Percentiles rank a stretch among this genome's conserved stretches.
Evolutionary conservation across 1,140 invertebrate species (phyloP).

Genomic region (Drosophila lowei): DNA sequence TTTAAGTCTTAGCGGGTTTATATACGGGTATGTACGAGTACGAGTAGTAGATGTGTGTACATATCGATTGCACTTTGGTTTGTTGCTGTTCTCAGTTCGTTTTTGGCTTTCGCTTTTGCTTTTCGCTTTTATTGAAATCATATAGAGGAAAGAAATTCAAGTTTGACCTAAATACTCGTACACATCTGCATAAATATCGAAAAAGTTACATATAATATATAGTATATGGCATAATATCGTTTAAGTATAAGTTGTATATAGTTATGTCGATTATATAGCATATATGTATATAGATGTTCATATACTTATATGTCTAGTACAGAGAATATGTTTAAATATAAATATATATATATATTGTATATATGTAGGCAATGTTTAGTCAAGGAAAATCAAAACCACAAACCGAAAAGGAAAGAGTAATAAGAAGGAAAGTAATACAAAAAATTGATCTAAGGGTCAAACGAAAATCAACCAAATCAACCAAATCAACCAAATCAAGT

Average conservation of each 20-base stretch:
- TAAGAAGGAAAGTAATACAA: not conserved
- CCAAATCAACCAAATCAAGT: constrained; percentile 27
- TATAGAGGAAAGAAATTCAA: constrained; percentile 59
- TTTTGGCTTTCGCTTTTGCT: constrained; percentile 14
- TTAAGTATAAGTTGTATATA: constrained; percentile 33
- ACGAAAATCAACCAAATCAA: constrained; percentile 22
- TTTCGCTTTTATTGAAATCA: constrained; percentile 43
- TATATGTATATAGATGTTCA: constrained; percentile 59
- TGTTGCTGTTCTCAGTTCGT: constrained; percentile 62
- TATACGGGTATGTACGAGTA: constrained; percentile 25
- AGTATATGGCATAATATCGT: constrained; percentile 26
- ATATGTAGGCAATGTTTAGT: constrained; percentile 9
- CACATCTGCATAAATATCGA: constrained; percentile 74
- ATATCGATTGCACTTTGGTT: constrained; percentile 63
- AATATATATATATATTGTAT: constrained; percentile 28
- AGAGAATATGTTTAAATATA: constrained; percentile 28
- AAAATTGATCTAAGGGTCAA: constrained; percentile 22
- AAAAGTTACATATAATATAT: constrained; percentile 69
- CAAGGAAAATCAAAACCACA: constrained; percentile 6
- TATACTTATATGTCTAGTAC: constrained; percentile 51
- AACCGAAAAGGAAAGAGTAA: constrained; percentile 13
- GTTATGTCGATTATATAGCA: constrained; percentile 64
- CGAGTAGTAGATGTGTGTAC: constrained; percentile 1
- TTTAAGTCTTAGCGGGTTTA: not conserved
- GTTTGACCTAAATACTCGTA: constrained; percentile 73